Conservation (phyloP, 2,113 vertebrate species). For the Petromus typicus region DNA sequence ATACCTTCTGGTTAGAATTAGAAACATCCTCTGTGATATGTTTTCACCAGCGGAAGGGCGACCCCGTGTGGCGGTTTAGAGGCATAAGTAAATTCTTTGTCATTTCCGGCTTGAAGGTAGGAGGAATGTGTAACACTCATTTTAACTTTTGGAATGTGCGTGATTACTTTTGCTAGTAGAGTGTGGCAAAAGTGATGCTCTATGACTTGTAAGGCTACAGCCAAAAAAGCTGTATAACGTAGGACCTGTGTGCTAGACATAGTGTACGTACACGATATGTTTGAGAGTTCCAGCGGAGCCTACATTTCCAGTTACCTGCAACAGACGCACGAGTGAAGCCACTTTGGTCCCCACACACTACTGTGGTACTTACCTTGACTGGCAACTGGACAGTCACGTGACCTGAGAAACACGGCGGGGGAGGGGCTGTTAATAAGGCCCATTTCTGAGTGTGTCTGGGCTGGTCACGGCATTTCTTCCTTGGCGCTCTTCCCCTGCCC, state of each 20-base stretch:
- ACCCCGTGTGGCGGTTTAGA: slow-evolving; percentile 62
- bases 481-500: not conserved
- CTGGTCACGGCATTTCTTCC: not conserved
- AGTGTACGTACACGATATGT: fast-evolving
- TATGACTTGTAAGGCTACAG: not conserved
- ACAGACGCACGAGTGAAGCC: not conserved
- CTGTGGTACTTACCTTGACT: not conserved
- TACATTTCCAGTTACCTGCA: not conserved
- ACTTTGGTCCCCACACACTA: not conserved
- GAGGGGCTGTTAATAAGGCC: not conserved
- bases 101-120: not conserved
- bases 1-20: not conserved
- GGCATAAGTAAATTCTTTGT: not conserved
- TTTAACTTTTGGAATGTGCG: not conserved
- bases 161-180: not conserved
- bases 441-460: not conserved
- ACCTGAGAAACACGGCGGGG: not conserved
- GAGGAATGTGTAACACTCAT: fast-evolving
- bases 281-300: not conserved
- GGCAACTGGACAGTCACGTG: not conserved
- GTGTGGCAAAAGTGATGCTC: not conserved
- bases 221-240: not conserved
- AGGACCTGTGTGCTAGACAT: not conserved
- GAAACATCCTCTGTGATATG: not conserved
- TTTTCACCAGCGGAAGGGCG: slow-evolving; percentile 47